phyloP scores from a whole-genome alignment of 1,140 invertebrate genomes.

The Hormaphis cornu region DNA sequence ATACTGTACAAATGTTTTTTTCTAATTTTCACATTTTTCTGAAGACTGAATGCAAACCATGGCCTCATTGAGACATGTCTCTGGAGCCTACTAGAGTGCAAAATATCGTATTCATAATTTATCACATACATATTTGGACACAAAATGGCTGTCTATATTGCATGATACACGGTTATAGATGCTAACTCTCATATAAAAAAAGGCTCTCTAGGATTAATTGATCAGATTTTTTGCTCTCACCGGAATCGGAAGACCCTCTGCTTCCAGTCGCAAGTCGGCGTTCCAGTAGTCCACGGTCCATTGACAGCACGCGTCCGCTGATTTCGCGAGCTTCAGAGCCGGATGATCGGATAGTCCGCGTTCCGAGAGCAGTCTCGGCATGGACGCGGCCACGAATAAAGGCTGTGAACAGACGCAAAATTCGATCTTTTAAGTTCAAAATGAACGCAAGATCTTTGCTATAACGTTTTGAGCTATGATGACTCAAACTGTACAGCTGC shows the following conservation, averaged over 20 bases:
- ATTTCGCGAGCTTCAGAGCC: not conserved
- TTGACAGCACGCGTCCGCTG: not conserved
- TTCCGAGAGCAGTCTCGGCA: not conserved
- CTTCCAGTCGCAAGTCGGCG: not conserved
- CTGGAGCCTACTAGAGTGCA: not conserved
- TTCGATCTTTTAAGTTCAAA: not conserved
- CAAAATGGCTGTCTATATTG: not conserved
- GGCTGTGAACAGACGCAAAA: not conserved
- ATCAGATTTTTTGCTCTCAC: not conserved
- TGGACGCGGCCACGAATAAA: not conserved
- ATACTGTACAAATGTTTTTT: no score
- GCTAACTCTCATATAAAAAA: not conserved
- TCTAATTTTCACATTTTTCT: no score
- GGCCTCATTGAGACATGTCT: no score
- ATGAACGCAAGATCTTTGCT: no score
- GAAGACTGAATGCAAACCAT: no score
- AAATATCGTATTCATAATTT: not conserved
- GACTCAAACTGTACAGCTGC: no score
- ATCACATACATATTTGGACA: not conserved
- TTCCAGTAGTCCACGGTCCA: not conserved
- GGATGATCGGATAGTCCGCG: not conserved
- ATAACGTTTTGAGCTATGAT: no score
- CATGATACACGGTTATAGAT: not conserved
- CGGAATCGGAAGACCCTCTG: not conserved
- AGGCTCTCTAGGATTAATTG: not conserved